Percentiles rank a stretch among this genome's conserved stretches.
phyloP scores from a whole-genome alignment of 2,797 vertebrate species.

The Apogon talboti region DNA sequence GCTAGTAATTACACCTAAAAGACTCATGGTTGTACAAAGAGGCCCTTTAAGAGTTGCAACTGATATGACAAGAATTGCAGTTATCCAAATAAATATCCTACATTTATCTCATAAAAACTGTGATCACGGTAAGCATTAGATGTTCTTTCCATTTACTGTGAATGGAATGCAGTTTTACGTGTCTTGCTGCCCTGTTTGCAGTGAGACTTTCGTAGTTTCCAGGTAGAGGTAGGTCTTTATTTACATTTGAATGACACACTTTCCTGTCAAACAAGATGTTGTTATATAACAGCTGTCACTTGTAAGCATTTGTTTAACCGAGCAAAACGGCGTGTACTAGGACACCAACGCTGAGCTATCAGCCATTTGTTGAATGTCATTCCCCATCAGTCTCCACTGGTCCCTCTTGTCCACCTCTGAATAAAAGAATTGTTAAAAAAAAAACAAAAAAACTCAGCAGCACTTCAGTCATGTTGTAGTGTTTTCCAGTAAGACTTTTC shows the following conservation, averaged over 20 bases:
- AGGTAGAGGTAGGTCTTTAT: too few species aligned
- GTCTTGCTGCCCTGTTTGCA: too few species aligned
- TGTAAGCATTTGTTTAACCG: neutral
- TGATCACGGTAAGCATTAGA: too few species aligned
- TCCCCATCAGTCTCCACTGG: neutral
- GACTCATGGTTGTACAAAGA: neutral
- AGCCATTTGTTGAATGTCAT: conserved; percentile 4
- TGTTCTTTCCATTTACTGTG: too few species aligned
- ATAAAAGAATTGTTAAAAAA: neutral
- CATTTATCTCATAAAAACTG: too few species aligned
- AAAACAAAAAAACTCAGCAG: neutral
- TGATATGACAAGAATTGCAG: too few species aligned
- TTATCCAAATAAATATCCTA: too few species aligned
- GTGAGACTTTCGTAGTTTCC: too few species aligned
- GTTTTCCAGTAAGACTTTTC: too few species aligned
- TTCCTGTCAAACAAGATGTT: neutral
- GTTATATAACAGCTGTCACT: neutral
- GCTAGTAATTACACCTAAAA: conserved; percentile 21
- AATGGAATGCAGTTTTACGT: too few species aligned
- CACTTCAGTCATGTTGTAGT: conserved; percentile 1
- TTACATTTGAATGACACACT: neutral
- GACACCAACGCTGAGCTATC: neutral
- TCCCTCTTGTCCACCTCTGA: neutral
- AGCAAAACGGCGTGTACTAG: neutral
- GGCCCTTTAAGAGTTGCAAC: neutral